A percentile compares a stretch with the other conserved stretches of the same genome.
phyloP scores from a whole-genome alignment of 2,113 vertebrate genomes.

The Pogonocichla stellata region DNA sequence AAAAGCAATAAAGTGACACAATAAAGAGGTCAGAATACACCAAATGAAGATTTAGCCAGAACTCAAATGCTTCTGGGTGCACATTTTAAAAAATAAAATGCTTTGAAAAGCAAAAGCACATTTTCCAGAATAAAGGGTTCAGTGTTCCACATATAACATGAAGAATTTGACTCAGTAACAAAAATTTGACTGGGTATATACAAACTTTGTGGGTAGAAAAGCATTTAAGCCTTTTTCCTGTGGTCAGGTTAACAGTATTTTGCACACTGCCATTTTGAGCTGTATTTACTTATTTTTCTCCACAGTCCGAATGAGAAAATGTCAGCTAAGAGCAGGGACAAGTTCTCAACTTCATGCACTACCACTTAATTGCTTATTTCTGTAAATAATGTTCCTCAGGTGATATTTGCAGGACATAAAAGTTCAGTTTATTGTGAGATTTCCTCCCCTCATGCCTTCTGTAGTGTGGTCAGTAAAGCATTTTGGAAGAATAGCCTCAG shows the following conservation, averaged over 20 bases:
- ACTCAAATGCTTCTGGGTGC: background rate
- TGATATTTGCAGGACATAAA: background rate
- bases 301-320: background rate
- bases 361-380: background rate
- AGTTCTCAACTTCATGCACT: background rate
- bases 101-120: background rate
- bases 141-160: background rate
- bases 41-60: background rate
- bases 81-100: background rate
- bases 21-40: background rate
- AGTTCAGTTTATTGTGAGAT: background rate
- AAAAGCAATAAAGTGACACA: background rate
- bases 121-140: background rate
- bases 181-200: background rate
- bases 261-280: background rate
- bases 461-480: background rate
- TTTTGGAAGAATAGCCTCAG: background rate
- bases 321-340: background rate
- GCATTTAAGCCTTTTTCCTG: background rate
- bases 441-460: background rate
- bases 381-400: background rate
- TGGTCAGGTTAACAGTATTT: background rate
- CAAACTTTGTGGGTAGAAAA: background rate
- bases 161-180: background rate
- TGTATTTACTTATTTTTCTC: background rate